These are phyloP conservation scores for Andrena marginata DNA, from an alignment of 2,888 invertebrate species.

Conservation along the genomic window DNA sequence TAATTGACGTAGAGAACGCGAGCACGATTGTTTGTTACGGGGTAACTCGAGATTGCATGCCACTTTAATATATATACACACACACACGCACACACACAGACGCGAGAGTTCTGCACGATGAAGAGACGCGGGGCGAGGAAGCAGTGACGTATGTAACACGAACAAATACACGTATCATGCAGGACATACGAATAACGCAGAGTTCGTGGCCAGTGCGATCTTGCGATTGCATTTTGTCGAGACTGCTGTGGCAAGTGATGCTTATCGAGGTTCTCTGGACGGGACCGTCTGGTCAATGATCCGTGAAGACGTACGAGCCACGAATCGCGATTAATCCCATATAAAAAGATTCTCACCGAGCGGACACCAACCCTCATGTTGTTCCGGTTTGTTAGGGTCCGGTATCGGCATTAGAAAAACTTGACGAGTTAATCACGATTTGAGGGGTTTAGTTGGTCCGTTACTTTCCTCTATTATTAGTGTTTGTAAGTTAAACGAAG, in stretches of 20 bases:
- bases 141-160: slow-evolving; percentile 43
- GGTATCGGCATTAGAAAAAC: slow-evolving; percentile 90
- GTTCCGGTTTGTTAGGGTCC: slow-evolving; percentile 94
- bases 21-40: neutral
- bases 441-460: slow-evolving; percentile 58
- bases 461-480: slow-evolving; percentile 17
- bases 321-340: slow-evolving; percentile 76
- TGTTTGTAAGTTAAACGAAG: slow-evolving; percentile 40
- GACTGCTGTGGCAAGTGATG: neutral
- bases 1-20: slow-evolving; percentile 9
- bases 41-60: slow-evolving; percentile 42
- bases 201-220: slow-evolving; percentile 65
- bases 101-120: slow-evolving; percentile 8
- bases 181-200: slow-evolving; percentile 58
- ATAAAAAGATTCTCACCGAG: slow-evolving; percentile 89
- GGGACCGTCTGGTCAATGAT: neutral
- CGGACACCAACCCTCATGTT: slow-evolving; percentile 96
- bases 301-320: slow-evolving; percentile 63
- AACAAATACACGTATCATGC: slow-evolving; percentile 62
- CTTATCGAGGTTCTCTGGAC: neutral
- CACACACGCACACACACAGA: slow-evolving; percentile 10
- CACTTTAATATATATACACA: slow-evolving; percentile 6
- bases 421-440: slow-evolving; percentile 74
- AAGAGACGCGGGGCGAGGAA: slow-evolving; percentile 22
- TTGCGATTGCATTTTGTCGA: neutral